Conservation (phyloP, 2,888 invertebrate genomes). For the Drosophila nigricruria region DNA sequence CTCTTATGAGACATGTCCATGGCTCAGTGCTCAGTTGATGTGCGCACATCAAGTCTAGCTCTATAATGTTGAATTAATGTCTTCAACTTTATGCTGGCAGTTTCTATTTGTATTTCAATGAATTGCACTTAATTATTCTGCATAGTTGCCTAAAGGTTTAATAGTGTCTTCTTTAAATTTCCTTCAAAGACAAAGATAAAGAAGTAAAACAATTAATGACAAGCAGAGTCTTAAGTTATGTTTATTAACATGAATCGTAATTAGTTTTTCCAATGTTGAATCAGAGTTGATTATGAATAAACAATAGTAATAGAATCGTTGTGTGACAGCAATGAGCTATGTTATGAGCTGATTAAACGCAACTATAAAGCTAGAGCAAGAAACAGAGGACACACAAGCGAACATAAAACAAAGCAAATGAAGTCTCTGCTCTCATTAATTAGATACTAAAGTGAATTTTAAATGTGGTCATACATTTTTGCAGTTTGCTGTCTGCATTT, state of each 20-base stretch:
- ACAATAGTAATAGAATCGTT: background rate
- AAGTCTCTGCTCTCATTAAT: constrained; percentile 53
- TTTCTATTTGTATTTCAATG: constrained; percentile 15
- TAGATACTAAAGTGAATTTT: constrained; percentile 47
- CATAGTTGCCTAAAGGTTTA: constrained; percentile 4
- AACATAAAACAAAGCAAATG: constrained; percentile 41
- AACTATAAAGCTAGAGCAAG: constrained; percentile 3
- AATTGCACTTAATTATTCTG: constrained; percentile 27
- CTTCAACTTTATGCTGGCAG: constrained; percentile 13
- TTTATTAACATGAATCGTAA: constrained; percentile 1
- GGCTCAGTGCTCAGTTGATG: background rate
- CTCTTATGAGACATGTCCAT: background rate
- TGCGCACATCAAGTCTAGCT: background rate
- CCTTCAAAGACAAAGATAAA: constrained; percentile 12
- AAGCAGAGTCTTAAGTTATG: constrained; percentile 1
- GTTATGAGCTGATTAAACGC: constrained; percentile 6
- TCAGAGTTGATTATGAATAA: constrained; percentile 15
- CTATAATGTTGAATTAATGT: constrained; percentile 3
- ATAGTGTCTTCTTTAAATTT: constrained; percentile 17
- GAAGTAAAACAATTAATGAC: constrained; percentile 34
- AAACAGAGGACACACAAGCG: background rate
- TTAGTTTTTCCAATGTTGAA: background rate
- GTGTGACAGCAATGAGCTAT: background rate
- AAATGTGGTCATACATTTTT: constrained; percentile 30
- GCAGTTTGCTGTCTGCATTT: constrained; percentile 14